These are phyloP conservation scores for Petrolisthes manimaculis DNA, from an alignment of 2,888 invertebrate species.

Conservation along the genomic window DNA sequence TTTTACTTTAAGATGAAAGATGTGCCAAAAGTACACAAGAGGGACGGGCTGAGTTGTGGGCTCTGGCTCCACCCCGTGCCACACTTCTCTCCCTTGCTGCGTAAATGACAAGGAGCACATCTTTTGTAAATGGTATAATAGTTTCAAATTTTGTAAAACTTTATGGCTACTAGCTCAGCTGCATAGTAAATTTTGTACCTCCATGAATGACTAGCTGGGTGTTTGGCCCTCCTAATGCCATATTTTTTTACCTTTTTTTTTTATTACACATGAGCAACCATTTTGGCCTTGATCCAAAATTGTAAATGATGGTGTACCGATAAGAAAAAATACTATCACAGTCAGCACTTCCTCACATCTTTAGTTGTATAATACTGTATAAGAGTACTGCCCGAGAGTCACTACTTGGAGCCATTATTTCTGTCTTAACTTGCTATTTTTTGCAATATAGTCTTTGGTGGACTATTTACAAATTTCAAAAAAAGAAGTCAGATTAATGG, in stretches of 20 bases:
- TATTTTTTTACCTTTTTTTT: neutral
- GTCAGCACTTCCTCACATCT: too few relatives aligned
- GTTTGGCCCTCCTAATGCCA: neutral
- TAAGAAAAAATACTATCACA: too few relatives aligned
- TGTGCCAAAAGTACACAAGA: neutral
- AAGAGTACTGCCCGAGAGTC: too few relatives aligned
- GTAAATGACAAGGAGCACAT: neutral
- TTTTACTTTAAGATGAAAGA: constrained; percentile 32
- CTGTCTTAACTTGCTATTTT: too few relatives aligned
- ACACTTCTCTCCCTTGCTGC: neutral
- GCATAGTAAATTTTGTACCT: neutral
- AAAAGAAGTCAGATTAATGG: too few relatives aligned
- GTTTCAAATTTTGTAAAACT: neutral
- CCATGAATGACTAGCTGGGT: neutral
- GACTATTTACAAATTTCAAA: neutral
- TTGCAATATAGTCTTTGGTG: too few relatives aligned
- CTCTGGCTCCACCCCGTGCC: neutral
- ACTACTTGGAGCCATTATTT: too few relatives aligned
- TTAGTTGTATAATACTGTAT: too few relatives aligned
- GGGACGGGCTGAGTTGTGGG: neutral
- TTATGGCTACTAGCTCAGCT: neutral
- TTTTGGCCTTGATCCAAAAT: neutral
- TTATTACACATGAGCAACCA: neutral
- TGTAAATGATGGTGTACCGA: neutral
- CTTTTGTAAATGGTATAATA: neutral